phyloP scores from a whole-genome alignment of 2,797 vertebrate species.

The Momotus momota region DNA sequence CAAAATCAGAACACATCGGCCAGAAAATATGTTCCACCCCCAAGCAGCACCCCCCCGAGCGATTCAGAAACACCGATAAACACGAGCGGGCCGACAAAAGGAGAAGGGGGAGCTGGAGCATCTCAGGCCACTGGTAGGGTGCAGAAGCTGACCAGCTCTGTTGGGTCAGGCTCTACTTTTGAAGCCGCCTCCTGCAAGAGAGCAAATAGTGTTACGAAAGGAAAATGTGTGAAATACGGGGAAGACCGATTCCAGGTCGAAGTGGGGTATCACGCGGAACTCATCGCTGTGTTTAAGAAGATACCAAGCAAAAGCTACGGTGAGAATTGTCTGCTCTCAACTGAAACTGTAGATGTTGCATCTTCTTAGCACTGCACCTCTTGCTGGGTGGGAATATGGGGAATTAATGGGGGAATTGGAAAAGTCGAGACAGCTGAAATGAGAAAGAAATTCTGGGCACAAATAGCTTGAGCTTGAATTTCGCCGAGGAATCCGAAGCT shows the following conservation, averaged over 20 bases:
- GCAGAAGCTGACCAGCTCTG: neutral
- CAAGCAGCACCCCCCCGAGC: rapidly evolving
- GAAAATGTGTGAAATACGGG: slow-evolving; percentile 82
- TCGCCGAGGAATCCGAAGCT: neutral
- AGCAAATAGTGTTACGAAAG: slow-evolving; percentile 73
- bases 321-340: slow-evolving; percentile 67
- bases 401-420: neutral
- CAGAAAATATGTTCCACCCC: neutral
- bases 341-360: neutral
- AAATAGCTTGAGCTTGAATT: neutral
- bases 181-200: slow-evolving; percentile 71
- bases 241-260: slow-evolving; percentile 90
- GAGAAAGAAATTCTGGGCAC: neutral
- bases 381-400: neutral
- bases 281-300: slow-evolving; percentile 89
- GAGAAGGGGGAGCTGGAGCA: neutral
- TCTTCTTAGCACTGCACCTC: neutral
- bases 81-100: neutral
- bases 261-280: slow-evolving; percentile 87
- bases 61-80: neutral
- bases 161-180: neutral
- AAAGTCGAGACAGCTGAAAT: neutral
- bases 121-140: neutral
- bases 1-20: neutral
- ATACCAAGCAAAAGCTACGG: slow-evolving; percentile 91